phyloP scores from a whole-genome alignment of 2,113 vertebrate species.

The Kobus ellipsiprymnus region DNA sequence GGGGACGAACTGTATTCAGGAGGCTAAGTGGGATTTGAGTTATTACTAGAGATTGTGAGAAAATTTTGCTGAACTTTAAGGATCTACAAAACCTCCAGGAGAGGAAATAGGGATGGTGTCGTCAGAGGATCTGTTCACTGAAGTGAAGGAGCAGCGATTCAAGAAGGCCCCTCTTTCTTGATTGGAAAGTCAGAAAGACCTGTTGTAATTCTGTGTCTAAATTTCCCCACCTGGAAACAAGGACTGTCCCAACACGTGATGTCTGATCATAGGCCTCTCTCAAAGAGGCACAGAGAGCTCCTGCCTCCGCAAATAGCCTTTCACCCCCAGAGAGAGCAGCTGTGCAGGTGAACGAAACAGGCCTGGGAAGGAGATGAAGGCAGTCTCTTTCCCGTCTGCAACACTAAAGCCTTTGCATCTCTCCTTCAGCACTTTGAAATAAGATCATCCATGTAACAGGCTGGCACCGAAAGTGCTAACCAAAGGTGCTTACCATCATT shows the following conservation, averaged over 20 bases:
- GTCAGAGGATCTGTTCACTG: not conserved
- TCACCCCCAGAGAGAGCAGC: not conserved
- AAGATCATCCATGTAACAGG: not conserved
- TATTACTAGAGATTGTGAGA: not conserved
- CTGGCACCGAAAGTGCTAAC: not conserved
- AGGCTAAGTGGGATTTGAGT: not conserved
- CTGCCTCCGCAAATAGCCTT: not conserved
- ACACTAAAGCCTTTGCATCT: not conserved
- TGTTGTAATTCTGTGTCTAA: not conserved
- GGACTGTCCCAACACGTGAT: not conserved
- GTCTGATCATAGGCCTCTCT: not conserved
- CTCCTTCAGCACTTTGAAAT: not conserved
- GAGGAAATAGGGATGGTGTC: not conserved
- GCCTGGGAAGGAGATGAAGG: too few relatives aligned
- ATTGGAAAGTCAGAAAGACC: not conserved
- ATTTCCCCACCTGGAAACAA: not conserved
- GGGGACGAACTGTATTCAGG: not conserved
- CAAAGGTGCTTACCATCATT: not conserved
- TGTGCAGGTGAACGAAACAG: not conserved
- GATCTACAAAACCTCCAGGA: not conserved
- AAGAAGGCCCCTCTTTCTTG: not conserved
- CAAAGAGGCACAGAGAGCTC: not conserved
- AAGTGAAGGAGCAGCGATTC: not conserved
- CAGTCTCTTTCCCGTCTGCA: not conserved
- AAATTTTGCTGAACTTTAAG: not conserved